These are phyloP conservation scores for Resseliella maxima DNA, from an alignment of 2,888 invertebrate species.

Conservation along the genomic window DNA sequence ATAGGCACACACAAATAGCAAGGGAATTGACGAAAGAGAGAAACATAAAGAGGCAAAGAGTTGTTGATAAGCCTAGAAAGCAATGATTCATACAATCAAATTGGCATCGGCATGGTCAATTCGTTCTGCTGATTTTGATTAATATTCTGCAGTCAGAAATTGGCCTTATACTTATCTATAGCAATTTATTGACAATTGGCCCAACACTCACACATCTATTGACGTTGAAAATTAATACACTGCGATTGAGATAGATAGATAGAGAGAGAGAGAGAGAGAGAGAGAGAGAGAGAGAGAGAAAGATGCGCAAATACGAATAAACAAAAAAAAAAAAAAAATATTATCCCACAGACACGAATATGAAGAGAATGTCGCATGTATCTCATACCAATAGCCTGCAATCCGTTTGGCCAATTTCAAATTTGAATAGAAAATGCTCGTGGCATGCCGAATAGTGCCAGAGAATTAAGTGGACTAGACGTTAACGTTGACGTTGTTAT, in stretches of 20 bases:
- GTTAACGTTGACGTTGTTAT: neutral
- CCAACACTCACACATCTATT: neutral
- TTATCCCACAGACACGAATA: constrained; percentile 16
- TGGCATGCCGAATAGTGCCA: neutral
- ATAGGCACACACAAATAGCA: neutral
- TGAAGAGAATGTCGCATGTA: neutral
- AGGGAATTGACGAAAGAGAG: neutral
- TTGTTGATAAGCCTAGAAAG: neutral
- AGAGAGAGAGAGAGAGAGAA: neutral
- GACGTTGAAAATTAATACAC: constrained; percentile 10
- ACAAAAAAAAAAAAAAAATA: neutral
- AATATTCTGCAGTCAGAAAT: constrained; percentile 49
- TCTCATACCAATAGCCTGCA: neutral
- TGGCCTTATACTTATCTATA: constrained; percentile 43
- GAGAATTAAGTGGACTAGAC: constrained; percentile 17
- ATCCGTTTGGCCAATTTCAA: neutral
- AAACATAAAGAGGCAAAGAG: neutral
- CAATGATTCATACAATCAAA: constrained; percentile 16
- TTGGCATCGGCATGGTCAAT: constrained; percentile 27
- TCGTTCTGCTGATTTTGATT: constrained; percentile 51
- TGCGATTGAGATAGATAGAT: too few species aligned
- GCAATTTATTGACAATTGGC: constrained; percentile 31
- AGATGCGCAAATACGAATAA: neutral
- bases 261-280: too few species aligned
- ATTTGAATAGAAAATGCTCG: constrained; percentile 26